Evolutionary conservation across 1,140 invertebrate genomes (phyloP), one percentile per base, ranked within the genome.

Genomic region (Saccostrea echinata): DNA sequence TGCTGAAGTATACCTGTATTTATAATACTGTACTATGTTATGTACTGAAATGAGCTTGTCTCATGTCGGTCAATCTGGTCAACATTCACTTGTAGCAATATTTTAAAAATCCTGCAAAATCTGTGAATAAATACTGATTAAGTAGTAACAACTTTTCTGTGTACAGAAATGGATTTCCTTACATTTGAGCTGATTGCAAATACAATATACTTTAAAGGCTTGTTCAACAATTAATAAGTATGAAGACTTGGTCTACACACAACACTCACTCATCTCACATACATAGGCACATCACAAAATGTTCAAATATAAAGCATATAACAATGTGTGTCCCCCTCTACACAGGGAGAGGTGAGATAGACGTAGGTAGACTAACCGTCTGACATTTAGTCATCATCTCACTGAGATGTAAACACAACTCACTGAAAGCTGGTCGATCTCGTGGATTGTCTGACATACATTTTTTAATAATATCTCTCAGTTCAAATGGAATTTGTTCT

Each of bases 401-500:
- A 57, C 83, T 84, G 13, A 84, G 53, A 35, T 57, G 55, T 61
- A 84, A 86, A 88, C 90, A 91, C n/a, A 94, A 89, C 86, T 94
- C 93, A 86, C 90, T 91, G 88, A 94, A 94, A 61, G 86, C 88
- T 0, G 97, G 97, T 84, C 97, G 94, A 84, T 97, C 96, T n/a
- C 96, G 93, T 1, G 97, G 96, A 85, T 96, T 96, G 21, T 95
- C 95, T 61, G 95, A 95, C 96, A 96, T 97, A 88, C 97, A 97
- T 30, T 95, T 95, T n/a, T 84, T 71, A n/a, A 95, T 89, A 86
- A 97, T 93, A 53, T 96, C 95, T 64, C 96, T 96, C 3, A 98
- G 94, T 71, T 95, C 94, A 0, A 96, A 95, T 52, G 91, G 91
- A 90, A 92, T 93, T 33, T 92, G 91, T 80, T 93, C 91, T 51